Evolutionary conservation across 2,888 invertebrate genomes (phyloP).

Genomic region (Dusona sp.): DNA sequence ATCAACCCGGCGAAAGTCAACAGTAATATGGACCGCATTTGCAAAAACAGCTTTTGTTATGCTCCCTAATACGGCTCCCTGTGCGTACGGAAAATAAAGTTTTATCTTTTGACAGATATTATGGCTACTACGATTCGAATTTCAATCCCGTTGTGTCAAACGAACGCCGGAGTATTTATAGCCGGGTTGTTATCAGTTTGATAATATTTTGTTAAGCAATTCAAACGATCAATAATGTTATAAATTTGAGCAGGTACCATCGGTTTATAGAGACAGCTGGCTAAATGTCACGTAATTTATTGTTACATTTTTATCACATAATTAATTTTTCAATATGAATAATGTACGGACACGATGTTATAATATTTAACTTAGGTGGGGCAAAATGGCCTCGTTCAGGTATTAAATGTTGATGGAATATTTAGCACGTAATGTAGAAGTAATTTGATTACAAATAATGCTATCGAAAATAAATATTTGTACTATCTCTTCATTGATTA

Average conservation of each 20-base stretch:
- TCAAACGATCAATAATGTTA: background rate
- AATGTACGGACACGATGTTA: too few species aligned
- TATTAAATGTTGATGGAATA: background rate
- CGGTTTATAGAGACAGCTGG: background rate
- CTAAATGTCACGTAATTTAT: background rate
- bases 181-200: background rate
- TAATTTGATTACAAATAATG: too few species aligned
- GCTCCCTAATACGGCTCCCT: background rate
- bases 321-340: too few species aligned
- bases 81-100: background rate
- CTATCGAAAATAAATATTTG: background rate
- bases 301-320: too few species aligned
- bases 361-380: background rate
- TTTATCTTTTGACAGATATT: background rate
- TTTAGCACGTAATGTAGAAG: background rate
- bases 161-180: background rate
- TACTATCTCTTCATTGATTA: background rate
- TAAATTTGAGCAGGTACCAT: background rate
- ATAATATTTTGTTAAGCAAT: background rate
- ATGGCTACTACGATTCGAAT: background rate
- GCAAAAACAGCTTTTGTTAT: background rate
- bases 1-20: slow-evolving; percentile 10
- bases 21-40: slow-evolving; percentile 26
- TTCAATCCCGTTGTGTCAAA: background rate
- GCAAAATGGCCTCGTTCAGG: background rate